Conservation (phyloP, 2,113 vertebrate genomes). For the Aythya baeri region DNA sequence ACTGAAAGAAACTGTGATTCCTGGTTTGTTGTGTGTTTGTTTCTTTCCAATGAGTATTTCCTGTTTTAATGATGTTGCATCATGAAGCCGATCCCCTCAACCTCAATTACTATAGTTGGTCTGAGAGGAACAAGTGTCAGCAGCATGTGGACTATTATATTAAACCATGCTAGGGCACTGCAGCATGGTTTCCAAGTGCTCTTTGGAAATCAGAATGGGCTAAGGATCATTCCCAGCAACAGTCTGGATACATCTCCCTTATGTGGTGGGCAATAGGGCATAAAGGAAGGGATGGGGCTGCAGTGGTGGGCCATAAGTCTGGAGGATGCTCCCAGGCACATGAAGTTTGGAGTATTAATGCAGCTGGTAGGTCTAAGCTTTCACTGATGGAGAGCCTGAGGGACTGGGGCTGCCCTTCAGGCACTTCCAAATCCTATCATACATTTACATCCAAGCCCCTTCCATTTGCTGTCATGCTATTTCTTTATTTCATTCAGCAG, state of each 20-base stretch:
- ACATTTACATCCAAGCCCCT: background rate
- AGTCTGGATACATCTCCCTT: background rate
- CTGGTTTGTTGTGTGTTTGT: no score
- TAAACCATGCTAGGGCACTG: background rate
- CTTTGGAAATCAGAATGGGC: background rate
- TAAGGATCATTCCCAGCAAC: background rate
- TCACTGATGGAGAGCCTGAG: background rate
- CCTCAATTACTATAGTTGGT: background rate
- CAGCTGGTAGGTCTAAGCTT: background rate
- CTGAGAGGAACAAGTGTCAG: background rate
- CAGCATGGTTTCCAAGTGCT: fast-evolving
- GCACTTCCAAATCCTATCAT: background rate
- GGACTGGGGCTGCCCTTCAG: background rate
- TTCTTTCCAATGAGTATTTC: background rate
- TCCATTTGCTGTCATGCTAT: background rate
- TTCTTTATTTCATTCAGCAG: background rate
- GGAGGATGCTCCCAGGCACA: background rate
- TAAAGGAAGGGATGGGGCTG: background rate
- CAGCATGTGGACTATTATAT: background rate
- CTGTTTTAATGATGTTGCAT: background rate
- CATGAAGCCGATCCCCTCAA: background rate
- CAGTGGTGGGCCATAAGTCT: background rate
- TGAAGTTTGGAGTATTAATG: background rate
- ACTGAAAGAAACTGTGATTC: background rate
- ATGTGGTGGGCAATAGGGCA: background rate